These are phyloP conservation scores for Cerceris rybyensis DNA, from an alignment of 2,888 invertebrate species.

Conservation along the genomic window DNA sequence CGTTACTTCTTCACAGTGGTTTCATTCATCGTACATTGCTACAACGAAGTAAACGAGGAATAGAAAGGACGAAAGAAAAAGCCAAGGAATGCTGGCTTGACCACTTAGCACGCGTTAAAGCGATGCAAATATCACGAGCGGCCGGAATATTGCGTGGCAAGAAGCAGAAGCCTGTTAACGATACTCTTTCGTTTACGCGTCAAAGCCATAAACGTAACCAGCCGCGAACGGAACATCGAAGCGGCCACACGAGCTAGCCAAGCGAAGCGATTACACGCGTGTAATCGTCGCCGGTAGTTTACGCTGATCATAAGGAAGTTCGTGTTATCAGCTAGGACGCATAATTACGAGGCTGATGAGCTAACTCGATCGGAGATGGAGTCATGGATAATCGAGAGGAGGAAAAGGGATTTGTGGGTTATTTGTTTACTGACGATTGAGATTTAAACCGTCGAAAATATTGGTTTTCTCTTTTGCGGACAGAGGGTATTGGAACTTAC, in stretches of 20 bases:
- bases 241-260: slow-evolving; percentile 22
- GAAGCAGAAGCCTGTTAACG: slow-evolving; percentile 46
- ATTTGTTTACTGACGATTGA: too few relatives aligned
- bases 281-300: slow-evolving; percentile 48
- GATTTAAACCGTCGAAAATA: too few relatives aligned
- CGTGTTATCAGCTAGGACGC: slow-evolving; percentile 3
- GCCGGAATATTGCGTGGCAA: slow-evolving; percentile 30
- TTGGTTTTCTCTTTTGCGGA: too few relatives aligned
- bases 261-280: slow-evolving; percentile 34
- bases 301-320: slow-evolving; percentile 55
- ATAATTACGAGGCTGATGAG: too few relatives aligned
- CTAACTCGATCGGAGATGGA: too few relatives aligned
- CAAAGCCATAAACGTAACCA: slow-evolving; percentile 45
- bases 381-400: too few relatives aligned
- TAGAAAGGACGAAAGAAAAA: background rate
- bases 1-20: background rate
- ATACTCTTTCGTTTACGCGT: slow-evolving; percentile 49
- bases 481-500: too few relatives aligned
- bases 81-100: slow-evolving; percentile 1
- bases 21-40: background rate
- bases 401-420: too few relatives aligned
- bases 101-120: slow-evolving; percentile 39
- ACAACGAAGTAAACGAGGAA: background rate
- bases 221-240: slow-evolving; percentile 28
- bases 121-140: slow-evolving; percentile 50